Base-by-base conservation (phyloP, 1,140 invertebrate species). In the Drosophila arawakana region DNA sequence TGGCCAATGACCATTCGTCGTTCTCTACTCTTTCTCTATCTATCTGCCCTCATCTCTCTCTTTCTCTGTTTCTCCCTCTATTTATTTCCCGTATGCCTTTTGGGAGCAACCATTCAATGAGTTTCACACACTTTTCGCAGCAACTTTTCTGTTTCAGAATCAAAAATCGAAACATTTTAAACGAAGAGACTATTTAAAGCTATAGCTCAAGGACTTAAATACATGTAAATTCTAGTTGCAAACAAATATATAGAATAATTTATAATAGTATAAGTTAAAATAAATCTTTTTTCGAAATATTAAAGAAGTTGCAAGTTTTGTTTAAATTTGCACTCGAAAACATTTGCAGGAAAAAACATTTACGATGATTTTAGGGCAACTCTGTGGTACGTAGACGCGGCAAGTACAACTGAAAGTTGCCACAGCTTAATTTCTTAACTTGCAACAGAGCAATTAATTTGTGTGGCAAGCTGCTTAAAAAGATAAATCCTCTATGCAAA, bases 341-440 rank as follows among this genome's bases (percentile, higher is more conserved):
- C 11, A 41, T 11, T 41, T 41, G 18, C 18, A 1, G 18, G 18
- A 21, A 21, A 21, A 2, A 21, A 21, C 39, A 41, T 11, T 41
- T 41, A 10, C 9, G 11, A 41, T 21, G 44, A 21, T 13, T 7
- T 47, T 2, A 7, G n/a, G n/a, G 44, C 15, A 46, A 15, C 44
- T 46, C 10, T 13, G 47, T 37, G 34, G 25, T 5, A 55, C 21
- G 11, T 37, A 25, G 35, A 11, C 6, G 7, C 9, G 2, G 21
- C 79, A 81, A 68, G 81, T 73, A 74, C 81, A 68, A 81, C 79
- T 81, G 69, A 81, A 81, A 52, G 43, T 76, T 52, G 68, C 78
- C 73, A 76, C 54, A 81, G 49, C 58, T 73, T 46, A 59, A 50
- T 62, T 65, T 66, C 50, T 71, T 30, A 30, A 30, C 25, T 5